Evolutionary conservation across 2,797 vertebrate species (phyloP), one percentile per base, ranked within the genome.

Genomic region (Natrix natrix): DNA sequence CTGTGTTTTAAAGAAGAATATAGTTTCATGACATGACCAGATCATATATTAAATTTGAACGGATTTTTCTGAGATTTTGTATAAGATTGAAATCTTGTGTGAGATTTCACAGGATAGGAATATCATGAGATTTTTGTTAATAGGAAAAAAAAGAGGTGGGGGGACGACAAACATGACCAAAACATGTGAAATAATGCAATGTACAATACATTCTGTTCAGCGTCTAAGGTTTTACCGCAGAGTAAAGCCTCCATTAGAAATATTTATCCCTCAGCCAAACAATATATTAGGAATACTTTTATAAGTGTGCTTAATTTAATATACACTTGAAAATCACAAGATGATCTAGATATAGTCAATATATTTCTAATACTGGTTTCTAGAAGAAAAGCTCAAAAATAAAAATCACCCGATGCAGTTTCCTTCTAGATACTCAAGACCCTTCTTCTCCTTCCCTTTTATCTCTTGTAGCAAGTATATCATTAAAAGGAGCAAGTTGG

Each of bases 401-500:
- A 56, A 43, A 43, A 86, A 86, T 57, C 92, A 94, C 74, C 93
- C 91, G 26, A 66, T 7, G 95, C 95, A 90, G 92, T 94, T 96
- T 95, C 96, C 95, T 97, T 96, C 90, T 96, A 95, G 95, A 97
- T 93, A 95, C 14, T 92, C 86, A 92, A 95, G 95, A 87, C 90
- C 37, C 90, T 95, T 96, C 96, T 94, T 91, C 94, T 93, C 91
- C 94, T 93, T 91, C 48, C 91, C 92, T 94, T 94, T 93, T 91
- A 93, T 91, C 92, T 94, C 95, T 95, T 96, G 92, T 96, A 97
- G 98, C 97, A 98, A 98, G 97, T 98, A 96, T 97, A 98, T 97
- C 97, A 98, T 98, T 98, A 98, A 97, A 98, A 98, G 97, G 97
- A 98, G 97, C 98, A 98, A 98, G 97, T 97, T 97, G 96, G 96